Base-by-base conservation (phyloP, 2,888 invertebrate genomes). In the Spicauda simplicius region DNA sequence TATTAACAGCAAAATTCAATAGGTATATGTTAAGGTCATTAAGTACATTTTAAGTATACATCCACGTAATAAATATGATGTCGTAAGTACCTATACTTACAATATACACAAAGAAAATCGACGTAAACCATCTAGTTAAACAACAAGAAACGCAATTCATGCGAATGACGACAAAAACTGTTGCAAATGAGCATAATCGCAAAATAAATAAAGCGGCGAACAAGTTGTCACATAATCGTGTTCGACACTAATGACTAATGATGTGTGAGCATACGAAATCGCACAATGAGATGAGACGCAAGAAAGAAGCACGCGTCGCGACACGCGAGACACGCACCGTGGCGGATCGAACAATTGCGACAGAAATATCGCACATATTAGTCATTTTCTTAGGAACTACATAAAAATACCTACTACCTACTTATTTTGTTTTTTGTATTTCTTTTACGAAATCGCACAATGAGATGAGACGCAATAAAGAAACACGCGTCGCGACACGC, bases 391-490 rank as follows among this genome's bases (percentile, higher is more conserved):
- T 16, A n/a, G n/a, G n/a, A n/a, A n/a, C n/a, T n/a, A n/a, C n/a
- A n/a, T n/a, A n/a, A n/a, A n/a, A n/a, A n/a, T n/a, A n/a, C n/a
- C n/a, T n/a, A n/a, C n/a, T n/a, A n/a, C n/a, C n/a, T n/a, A n/a
- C n/a, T n/a, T n/a, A n/a, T n/a, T n/a, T n/a, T n/a, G n/a, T n/a
- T n/a, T n/a, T n/a, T n/a, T n/a, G n/a, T n/a, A n/a, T n/a, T n/a
- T n/a, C n/a, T n/a, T n/a, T n/a, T 88, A 85, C 81, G 77, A 82
- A 87, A 88, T 88, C 80, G 84, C 84, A 85, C 86, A 89, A 86
- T 85, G 77, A 84, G 83, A 80, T 71, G 76, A 76, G 69, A 50
- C 69, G 72, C 68, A 68, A 66, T 59, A 71, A 71, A 69, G 71
- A 71, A 74, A 77, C 77, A 75, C 78, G 77, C 80, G 80, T 75